Conservation (phyloP, 2,113 vertebrate species). For the Pipa parva region DNA sequence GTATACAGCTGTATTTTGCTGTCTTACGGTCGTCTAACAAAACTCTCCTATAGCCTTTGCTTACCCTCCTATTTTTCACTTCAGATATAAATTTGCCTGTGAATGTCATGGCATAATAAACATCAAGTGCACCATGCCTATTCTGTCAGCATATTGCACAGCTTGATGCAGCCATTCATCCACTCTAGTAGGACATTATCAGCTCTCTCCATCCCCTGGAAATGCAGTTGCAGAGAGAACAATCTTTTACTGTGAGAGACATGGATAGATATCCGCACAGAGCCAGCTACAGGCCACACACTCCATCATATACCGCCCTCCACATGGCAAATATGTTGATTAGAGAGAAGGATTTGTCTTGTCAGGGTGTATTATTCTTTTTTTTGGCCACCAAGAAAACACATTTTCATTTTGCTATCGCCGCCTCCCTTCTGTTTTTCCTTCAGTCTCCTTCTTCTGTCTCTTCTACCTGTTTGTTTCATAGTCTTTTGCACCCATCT, state of each 20-base stretch:
- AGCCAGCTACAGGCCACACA: slow-evolving; percentile 43
- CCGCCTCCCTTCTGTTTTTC: not conserved
- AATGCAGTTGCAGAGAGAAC: slow-evolving; percentile 45
- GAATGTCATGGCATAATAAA: not conserved
- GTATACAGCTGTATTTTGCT: too few relatives aligned
- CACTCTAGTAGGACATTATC: slow-evolving; percentile 51
- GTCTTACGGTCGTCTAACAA: too few relatives aligned
- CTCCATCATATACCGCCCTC: slow-evolving; percentile 58
- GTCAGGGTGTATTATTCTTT: slow-evolving; percentile 40
- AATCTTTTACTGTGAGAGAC: slow-evolving; percentile 52
- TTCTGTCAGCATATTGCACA: slow-evolving; percentile 8
- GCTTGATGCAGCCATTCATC: slow-evolving; percentile 52
- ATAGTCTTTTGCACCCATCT: not conserved
- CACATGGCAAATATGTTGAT: slow-evolving; percentile 56
- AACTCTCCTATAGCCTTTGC: not conserved
- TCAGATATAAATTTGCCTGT: too few relatives aligned
- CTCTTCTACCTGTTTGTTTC: not conserved
- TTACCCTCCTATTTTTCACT: not conserved
- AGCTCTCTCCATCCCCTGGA: slow-evolving; percentile 51
- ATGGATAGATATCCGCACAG: slow-evolving; percentile 48
- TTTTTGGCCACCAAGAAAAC: slow-evolving; percentile 43
- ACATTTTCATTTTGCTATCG: not conserved
- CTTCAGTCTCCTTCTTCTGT: not conserved
- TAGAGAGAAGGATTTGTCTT: slow-evolving; percentile 53
- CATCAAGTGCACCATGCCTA: not conserved